Percentiles rank a stretch among this genome's conserved stretches.
Evolutionary conservation across 2,113 vertebrate species (phyloP).

Genomic region (Dicaeum eximium): DNA sequence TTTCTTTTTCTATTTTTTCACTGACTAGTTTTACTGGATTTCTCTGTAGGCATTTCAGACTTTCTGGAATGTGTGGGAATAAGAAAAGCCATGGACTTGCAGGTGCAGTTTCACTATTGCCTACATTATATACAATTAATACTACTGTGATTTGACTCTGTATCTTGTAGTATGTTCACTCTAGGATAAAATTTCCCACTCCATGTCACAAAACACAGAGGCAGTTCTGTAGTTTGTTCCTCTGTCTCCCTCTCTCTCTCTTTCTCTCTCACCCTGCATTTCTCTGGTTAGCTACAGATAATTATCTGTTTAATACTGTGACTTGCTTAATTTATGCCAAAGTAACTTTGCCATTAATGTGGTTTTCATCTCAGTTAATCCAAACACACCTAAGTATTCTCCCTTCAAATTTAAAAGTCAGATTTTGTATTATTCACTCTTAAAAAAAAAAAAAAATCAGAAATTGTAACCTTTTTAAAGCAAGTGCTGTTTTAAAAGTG

Average conservation of each 20-base stretch:
- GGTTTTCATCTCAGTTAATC: neutral
- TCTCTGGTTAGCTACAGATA: neutral
- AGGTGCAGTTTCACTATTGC: neutral
- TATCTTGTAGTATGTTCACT: accelerated
- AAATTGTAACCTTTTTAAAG: neutral
- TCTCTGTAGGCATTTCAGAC: neutral
- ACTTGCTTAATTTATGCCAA: neutral
- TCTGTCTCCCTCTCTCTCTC: neutral
- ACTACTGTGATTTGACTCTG: neutral
- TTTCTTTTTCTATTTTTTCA: neutral
- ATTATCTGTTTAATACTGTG: neutral
- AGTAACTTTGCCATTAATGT: neutral
- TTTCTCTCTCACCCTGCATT: neutral
- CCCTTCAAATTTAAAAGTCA: neutral
- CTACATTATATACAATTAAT: neutral
- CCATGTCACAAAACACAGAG: neutral
- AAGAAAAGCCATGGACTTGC: neutral
- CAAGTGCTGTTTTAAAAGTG: neutral
- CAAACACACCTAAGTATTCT: neutral
- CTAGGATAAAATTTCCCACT: neutral
- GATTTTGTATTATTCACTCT: neutral
- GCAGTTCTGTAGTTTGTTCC: neutral
- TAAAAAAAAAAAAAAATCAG: neutral
- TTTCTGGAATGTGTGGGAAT: neutral
- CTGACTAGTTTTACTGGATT: neutral